These are phyloP conservation scores for Phortica magna DNA, from an alignment of 2,888 invertebrate genomes.

Conservation along the genomic window DNA sequence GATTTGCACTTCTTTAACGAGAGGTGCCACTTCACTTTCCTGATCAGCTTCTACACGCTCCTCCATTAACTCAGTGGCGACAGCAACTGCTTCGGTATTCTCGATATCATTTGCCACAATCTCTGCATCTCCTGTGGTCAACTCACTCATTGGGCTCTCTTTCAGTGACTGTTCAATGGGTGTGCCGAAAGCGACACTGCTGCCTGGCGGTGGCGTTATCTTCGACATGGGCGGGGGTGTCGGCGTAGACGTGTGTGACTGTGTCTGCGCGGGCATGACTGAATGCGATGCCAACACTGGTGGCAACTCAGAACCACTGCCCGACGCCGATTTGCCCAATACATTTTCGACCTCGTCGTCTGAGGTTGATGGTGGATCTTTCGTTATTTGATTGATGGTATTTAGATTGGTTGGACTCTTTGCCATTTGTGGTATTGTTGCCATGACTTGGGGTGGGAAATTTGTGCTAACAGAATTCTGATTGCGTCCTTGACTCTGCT, in stretches of 20 bases:
- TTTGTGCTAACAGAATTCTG: conserved; percentile 38
- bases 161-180: conserved; percentile 31
- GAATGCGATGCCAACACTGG: conserved; percentile 42
- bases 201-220: conserved; percentile 53
- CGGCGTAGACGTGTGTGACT: conserved; percentile 50
- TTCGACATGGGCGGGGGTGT: conserved; percentile 60
- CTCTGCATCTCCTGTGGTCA: background rate
- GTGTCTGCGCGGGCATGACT: conserved; percentile 36
- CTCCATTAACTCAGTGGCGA: background rate
- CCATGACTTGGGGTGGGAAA: conserved; percentile 47
- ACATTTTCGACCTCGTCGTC: conserved; percentile 58
- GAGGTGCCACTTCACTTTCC: conserved; percentile 46
- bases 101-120: background rate
- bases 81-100: background rate
- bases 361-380: conserved; percentile 60
- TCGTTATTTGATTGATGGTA: conserved; percentile 44
- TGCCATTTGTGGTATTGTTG: conserved; percentile 39
- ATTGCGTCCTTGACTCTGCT: background rate
- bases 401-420: conserved; percentile 36
- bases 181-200: background rate
- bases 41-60: conserved; percentile 36
- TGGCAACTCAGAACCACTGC: conserved; percentile 43
- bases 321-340: conserved; percentile 50
- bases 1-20: conserved; percentile 71
- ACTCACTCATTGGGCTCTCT: conserved; percentile 39